Evolutionary conservation across 2,888 invertebrate species (phyloP).

Genomic region (Microplitis deprimator): DNA sequence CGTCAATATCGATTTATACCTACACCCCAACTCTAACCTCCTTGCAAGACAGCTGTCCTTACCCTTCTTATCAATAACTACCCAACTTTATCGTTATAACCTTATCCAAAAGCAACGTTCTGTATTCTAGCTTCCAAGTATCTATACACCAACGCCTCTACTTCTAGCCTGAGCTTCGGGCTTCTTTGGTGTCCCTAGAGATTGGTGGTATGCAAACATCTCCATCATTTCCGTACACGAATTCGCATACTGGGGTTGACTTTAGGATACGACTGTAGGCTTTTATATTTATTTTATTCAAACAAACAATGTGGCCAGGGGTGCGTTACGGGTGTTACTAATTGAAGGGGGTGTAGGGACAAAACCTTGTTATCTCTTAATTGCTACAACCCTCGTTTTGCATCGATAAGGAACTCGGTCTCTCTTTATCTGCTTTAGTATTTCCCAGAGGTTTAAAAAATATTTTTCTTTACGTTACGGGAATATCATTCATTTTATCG

Average conservation of each 20-base stretch:
- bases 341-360: slow-evolving; percentile 69
- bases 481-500: too few species aligned
- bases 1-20: neutral
- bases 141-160: neutral
- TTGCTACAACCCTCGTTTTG: slow-evolving; percentile 71
- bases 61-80: neutral
- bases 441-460: neutral
- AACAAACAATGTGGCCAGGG: slow-evolving; percentile 28
- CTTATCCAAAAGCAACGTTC: neutral
- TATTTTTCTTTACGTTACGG: too few species aligned
- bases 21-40: neutral
- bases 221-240: neutral
- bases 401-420: slow-evolving; percentile 66
- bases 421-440: neutral
- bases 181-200: neutral
- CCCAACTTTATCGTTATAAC: too few species aligned
- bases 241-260: neutral
- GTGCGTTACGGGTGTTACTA: slow-evolving; percentile 66
- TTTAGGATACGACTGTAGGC: neutral
- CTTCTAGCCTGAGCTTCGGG: neutral
- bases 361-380: slow-evolving; percentile 72
- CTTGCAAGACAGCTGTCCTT: neutral
- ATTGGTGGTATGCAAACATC: neutral
- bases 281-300: neutral
- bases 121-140: neutral